These are phyloP conservation scores for Synaphobranchus kaupii DNA, from an alignment of 2,797 vertebrate species.

Conservation along the genomic window DNA sequence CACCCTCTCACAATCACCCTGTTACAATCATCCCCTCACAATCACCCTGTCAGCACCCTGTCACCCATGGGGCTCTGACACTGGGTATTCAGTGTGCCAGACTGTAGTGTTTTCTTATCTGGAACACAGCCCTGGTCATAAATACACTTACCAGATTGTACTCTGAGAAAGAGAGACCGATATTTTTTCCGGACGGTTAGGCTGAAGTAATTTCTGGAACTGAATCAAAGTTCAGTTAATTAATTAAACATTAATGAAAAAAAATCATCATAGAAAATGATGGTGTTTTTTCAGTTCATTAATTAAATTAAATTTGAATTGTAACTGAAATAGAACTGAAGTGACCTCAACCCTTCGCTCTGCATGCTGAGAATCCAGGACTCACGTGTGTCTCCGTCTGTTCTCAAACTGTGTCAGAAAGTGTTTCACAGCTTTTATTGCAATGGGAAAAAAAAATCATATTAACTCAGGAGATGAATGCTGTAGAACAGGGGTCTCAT, in stretches of 20 bases:
- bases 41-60: no score
- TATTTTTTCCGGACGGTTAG: no score
- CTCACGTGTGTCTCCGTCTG: constrained; percentile 9
- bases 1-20: no score
- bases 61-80: no score
- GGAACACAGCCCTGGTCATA: no score
- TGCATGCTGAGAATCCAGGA: background rate
- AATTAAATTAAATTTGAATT: background rate
- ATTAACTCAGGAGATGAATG: background rate
- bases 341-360: constrained; percentile 1
- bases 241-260: background rate
- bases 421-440: constrained; percentile 28
- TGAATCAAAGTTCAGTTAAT: background rate
- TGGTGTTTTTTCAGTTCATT: background rate
- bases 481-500: no score
- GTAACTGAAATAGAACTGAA: constrained; percentile 8
- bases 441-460: background rate
- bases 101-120: no score
- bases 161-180: no score
- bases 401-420: background rate
- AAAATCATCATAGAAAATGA: background rate
- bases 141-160: no score
- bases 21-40: no score
- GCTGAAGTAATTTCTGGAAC: background rate
- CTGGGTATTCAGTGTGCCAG: no score